Base-by-base conservation (phyloP, 2,888 invertebrate species). In the Sabellastarte sp. region DNA sequence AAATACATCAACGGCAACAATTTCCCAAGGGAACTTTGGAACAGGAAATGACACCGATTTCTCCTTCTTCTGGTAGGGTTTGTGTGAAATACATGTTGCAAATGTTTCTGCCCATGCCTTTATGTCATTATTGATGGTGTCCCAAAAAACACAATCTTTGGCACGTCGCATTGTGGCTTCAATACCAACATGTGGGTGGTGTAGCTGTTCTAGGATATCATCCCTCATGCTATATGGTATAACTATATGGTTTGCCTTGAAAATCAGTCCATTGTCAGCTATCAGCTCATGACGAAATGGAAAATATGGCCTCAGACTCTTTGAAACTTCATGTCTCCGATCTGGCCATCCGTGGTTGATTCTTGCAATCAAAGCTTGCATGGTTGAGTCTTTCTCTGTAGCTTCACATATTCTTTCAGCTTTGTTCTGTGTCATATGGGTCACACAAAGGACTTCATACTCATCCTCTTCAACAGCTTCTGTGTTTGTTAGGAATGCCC, bases 1-100 rank as follows among this genome's bases (percentile, higher is more conserved):
- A 61, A 74, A 73, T 3, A 75, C 26, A 53, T 74, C 71, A 29
- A 63, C 61, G 3, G 65, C 68, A n/a, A 73, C 60, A 33, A 65
- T 70, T 32, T 64, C 56, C 63, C 63, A 73, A 28, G 73, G 72
- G 24, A 63, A 63, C 5, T 66, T 32, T 32, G 68, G 67, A 5
- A 66, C 52, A 1, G 65, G 60, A 57, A 62, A 64, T 26, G 59
- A 24, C 2, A 50, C 29, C 15, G 69, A 31, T 15, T 65, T 30
- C 57, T 71, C 58, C 20, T 31, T 10, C 31, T 29, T 15, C 33
- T 5, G 10, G 10, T 59, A 10, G 32, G 5, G 3, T 28, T 26
- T 41, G 53, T 41, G 41, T 20, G n/a, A n/a, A 24, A 5, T 24
- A 28, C 61, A 61, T 15, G 32, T 32, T 3, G 20, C 30, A 53